phyloP scores from a whole-genome alignment of 2,797 vertebrate genomes.

The Gymnocypris eckloni region DNA sequence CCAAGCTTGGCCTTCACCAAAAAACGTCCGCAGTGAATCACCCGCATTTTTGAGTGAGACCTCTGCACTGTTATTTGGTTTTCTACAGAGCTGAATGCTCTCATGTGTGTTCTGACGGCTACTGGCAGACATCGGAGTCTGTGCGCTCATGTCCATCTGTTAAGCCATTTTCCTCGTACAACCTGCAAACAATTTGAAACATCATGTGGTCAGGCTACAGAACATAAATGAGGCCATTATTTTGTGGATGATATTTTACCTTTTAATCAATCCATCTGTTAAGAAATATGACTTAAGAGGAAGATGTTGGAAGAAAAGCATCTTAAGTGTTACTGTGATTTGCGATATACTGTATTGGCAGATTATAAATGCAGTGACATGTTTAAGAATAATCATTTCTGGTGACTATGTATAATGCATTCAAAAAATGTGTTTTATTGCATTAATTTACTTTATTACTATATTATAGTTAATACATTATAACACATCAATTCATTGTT shows the following conservation, averaged over 20 bases:
- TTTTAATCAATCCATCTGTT: slow-evolving; percentile 57
- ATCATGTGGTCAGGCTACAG: slow-evolving; percentile 57
- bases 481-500: background rate
- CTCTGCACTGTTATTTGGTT: slow-evolving; percentile 17
- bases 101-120: slow-evolving; percentile 12
- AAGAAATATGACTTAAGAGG: background rate
- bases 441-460: background rate
- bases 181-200: slow-evolving; percentile 62
- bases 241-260: slow-evolving; percentile 51
- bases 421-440: background rate
- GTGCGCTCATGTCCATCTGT: slow-evolving; percentile 49
- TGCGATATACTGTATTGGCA: background rate
- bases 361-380: background rate
- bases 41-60: slow-evolving; percentile 35
- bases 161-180: slow-evolving; percentile 56
- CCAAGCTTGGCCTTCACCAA: slow-evolving; percentile 20
- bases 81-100: slow-evolving; percentile 14
- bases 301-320: background rate
- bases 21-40: slow-evolving; percentile 25
- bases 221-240: slow-evolving; percentile 54
- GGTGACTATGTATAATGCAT: background rate
- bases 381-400: background rate
- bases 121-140: slow-evolving; percentile 34
- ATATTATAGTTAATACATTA: background rate
- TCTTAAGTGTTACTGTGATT: background rate